phyloP scores from a whole-genome alignment of 1,140 invertebrate species.

The Drosophila funebris region DNA sequence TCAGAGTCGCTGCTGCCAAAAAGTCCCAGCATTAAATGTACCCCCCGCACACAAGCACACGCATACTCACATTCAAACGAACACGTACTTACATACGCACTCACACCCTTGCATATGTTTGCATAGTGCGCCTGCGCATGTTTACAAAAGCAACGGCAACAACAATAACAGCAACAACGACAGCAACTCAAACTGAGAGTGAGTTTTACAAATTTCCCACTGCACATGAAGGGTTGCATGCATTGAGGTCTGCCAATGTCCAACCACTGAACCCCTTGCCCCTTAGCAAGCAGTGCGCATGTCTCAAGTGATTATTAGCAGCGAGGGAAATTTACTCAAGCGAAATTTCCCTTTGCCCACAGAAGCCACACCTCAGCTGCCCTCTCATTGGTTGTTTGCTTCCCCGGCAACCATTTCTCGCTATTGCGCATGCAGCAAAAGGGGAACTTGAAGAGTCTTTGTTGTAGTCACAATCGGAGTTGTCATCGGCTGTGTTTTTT shows the following conservation, averaged over 20 bases:
- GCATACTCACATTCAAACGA: slow-evolving; percentile 3
- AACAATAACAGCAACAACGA: slow-evolving; percentile 34
- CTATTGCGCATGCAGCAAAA: slow-evolving; percentile 43
- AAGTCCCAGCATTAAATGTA: slow-evolving; percentile 69
- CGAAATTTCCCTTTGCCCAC: slow-evolving; percentile 56
- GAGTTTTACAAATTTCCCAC: slow-evolving; percentile 43
- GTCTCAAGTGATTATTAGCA: slow-evolving; percentile 78
- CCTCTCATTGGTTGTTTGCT: slow-evolving; percentile 57
- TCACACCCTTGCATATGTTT: slow-evolving; percentile 17
- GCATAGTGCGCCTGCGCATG: slow-evolving; percentile 68
- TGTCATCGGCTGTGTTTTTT: slow-evolving; percentile 7
- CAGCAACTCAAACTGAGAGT: slow-evolving; percentile 30
- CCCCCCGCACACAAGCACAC: slow-evolving; percentile 44
- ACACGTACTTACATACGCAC: slow-evolving; percentile 15
- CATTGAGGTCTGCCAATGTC: slow-evolving; percentile 16
- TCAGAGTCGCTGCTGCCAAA: slow-evolving; percentile 21
- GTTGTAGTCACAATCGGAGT: neutral
- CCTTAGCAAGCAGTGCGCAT: slow-evolving; percentile 43
- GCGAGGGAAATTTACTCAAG: slow-evolving; percentile 75
- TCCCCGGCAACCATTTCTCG: slow-evolving; percentile 77
- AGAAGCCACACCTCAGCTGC: slow-evolving; percentile 71
- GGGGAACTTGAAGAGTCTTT: slow-evolving; percentile 41
- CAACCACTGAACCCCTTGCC: slow-evolving; percentile 39
- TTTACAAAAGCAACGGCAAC: slow-evolving; percentile 76
- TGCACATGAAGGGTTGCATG: slow-evolving; percentile 65